Percentiles rank a stretch among this genome's conserved stretches.
Conservation (phyloP, 2,113 vertebrate species). For the Forbesichthys agassizii region DNA sequence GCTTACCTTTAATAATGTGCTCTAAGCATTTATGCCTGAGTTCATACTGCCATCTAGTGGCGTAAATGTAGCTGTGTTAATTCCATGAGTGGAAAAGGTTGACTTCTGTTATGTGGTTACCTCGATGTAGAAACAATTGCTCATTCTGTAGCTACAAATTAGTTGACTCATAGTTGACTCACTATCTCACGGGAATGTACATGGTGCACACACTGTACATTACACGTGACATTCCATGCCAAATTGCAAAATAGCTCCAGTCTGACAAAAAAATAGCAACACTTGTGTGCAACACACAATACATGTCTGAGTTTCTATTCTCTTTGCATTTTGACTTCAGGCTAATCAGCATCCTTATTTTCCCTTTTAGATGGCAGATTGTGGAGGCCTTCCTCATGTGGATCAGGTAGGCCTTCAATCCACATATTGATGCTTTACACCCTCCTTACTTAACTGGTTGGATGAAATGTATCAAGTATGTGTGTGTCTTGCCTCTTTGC, state of each 20-base stretch:
- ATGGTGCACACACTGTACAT: neutral
- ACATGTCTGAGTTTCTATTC: too few species aligned
- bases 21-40: too few species aligned
- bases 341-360: neutral
- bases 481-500: conserved; percentile 22
- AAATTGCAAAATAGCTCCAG: too few species aligned
- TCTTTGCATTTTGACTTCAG: neutral
- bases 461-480: neutral
- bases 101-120: too few species aligned
- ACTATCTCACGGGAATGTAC: neutral
- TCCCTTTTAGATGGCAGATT: conserved; percentile 88
- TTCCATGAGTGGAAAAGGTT: too few species aligned
- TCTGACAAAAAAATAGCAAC: too few species aligned
- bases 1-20: too few species aligned
- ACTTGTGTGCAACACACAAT: too few species aligned
- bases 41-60: too few species aligned
- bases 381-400: conserved; percentile 92
- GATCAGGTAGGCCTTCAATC: conserved; percentile 82
- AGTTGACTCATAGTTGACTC: neutral
- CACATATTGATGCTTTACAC: neutral
- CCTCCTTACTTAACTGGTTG: neutral
- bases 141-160: too few species aligned
- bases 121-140: too few species aligned
- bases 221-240: neutral
- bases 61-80: too few species aligned